Evolutionary conservation across 1,140 invertebrate genomes (phyloP), one percentile per base, ranked within the genome.

Genomic region (Heliconius hermathena): DNA sequence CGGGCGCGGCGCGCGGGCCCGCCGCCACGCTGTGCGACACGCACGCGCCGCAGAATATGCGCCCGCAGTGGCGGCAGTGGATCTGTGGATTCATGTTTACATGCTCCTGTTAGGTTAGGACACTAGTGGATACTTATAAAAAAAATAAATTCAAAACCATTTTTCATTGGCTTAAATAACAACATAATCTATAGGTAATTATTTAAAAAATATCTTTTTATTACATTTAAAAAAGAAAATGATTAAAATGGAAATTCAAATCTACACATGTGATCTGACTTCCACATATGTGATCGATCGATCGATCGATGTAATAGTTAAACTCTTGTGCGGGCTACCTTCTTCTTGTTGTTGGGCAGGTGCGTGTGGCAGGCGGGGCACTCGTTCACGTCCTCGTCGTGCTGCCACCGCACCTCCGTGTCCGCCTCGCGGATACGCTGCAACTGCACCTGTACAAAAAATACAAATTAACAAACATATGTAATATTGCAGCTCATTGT

Each of bases 331-430:
- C 3, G 0, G n/a, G 13, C 80, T 92, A 97, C 96, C 96, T 98
- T 98, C 86, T 97, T 96, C 87, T 93, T 94, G 77, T 70, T 84
- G 75, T 88, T 96, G 95, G 82, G 96, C 95, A 91, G 96, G 94
- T 89, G 95, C 95, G 96, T 94, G 88, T 96, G 97, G 94, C 99
- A 99, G 79, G 96, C 95, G 82, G 97, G 97, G 94, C 99, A 99
- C 83, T 99, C 97, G 82, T 96, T 96, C 9, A 99, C 96, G 95
- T 99, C 99, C 82, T 99, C 99, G 86, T 99, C 98, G 90, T 99
- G 98, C 95, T 99, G 99, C 98, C 99, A 99, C 90, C 99, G 96
- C 41, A 99, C 97, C 96, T 99, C 98, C 70, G 96, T 97, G 89
- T 99, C 98, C 26, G 98, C 97, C 87, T 98, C 98, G 74, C 99